Evolutionary conservation across 2,888 invertebrate genomes (phyloP), one percentile per base, ranked within the genome.

Genomic region (Rhaphigaster nebulosa): DNA sequence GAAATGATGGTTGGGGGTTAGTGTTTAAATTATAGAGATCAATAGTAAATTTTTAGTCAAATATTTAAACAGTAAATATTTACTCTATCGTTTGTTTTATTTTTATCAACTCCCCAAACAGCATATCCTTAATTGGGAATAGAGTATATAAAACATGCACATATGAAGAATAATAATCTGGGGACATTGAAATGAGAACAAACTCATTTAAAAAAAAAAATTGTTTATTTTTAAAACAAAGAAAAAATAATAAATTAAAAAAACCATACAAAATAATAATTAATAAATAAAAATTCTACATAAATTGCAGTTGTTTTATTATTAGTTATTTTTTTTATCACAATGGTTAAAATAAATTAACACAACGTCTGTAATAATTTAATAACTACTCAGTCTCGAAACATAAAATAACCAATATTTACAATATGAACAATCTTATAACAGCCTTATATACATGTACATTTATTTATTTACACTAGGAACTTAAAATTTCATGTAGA

Each of bases 391-490:
- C 76, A 76, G 76, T 76, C 76, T 76, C 23, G n/a, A n/a, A 60
- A n/a, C 0, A 60, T 60, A 60, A 76, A 20, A 38, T n/a, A 38
- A 76, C 20, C 18, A 23, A 76, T 20, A 76, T 76, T 76, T 76
- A 38, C 38, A 76, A 76, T 76, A 76, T 76, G 34, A 76, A 76
- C 20, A 76, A 76, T 76, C 10, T 18, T 76, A 20, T 23, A 76
- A 76, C 76, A 60, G n/a, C 60, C 60, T 60, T n/a, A n/a, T n/a
- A 60, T n/a, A n/a, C n/a, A 96, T 96, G 93, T 96, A 45, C 45
- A 45, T 45, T 45, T 45, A 45, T 45, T 45, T 45, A 45, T n/a
- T 95, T 23, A 94, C 94, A 94, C 96, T 96, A 92, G 97, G 94
- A 60, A 60, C 60, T 60, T 60, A 38, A 76, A 34, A 76, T 76